Base-by-base conservation (phyloP, 2,888 invertebrate species). In the Caradrina kadenii region DNA sequence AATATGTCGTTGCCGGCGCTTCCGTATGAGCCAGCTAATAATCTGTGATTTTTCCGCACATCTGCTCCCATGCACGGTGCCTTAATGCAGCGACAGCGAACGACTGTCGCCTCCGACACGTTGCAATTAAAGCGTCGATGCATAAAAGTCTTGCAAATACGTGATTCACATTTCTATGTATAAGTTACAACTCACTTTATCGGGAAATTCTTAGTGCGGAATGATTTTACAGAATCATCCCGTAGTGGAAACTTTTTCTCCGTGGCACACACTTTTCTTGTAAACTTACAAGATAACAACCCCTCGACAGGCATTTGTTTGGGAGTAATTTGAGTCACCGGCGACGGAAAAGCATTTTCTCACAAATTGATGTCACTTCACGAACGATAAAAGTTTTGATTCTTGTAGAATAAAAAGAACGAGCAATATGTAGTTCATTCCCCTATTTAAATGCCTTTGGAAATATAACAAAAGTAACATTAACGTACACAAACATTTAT, bases 31-130 rank as follows among this genome's bases (percentile, higher is more conserved):
- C 82, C 87, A 78, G 89, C 90, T 95, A 94, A 94, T 95, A 94
- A 94, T 91, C 90, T 92, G 79, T 86, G 92, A 94, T 94, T 95
- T 94, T 95, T 95, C 94, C 93, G 92, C 94, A 85, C 95, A 91
- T 90, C 92, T 93, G 94, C 87, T 76, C 86, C 70, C 86, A 79
- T 70, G 76, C 76, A 86, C 79, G 59, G 63, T 69, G 70, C 75
- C 79, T 75, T 69, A 67, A 50, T 64, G 69, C 76, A 71, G 60
- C 77, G 76, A 71, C 80, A 65, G 50, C 65, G 65, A 76, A 70
- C 81, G 76, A 85, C 71, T 74, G 81, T 63, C 73, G 70, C 76
- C 72, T 76, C 68, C 79, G 73, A 81, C 73, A 71, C 73, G 81
- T 75, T 66, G 80, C 87, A 87, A 88, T 88, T 89, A 88, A 86